These are phyloP conservation scores for Rhabdomys dilectus DNA, from an alignment of 2,113 vertebrate genomes.

Conservation along the genomic window DNA sequence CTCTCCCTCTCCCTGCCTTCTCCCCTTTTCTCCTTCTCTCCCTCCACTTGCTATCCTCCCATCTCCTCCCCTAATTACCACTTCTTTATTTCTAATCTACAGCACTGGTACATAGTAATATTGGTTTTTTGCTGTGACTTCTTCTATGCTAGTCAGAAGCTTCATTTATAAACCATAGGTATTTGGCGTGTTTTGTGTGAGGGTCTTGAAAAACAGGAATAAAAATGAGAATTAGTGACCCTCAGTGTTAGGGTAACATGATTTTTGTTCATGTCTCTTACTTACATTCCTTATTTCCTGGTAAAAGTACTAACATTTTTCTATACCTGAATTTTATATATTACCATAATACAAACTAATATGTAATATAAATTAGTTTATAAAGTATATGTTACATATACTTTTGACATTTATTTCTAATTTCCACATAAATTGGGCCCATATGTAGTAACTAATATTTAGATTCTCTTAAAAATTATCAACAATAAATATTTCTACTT, in stretches of 20 bases:
- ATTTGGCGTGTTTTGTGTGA: conserved; percentile 31
- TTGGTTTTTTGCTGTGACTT: conserved; percentile 67
- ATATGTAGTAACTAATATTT: conserved; percentile 17
- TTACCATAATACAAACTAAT: neutral
- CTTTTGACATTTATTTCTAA: neutral
- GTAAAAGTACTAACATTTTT: conserved; percentile 31
- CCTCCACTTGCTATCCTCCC: neutral
- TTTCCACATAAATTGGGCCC: conserved; percentile 2
- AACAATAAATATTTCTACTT: conserved; percentile 45
- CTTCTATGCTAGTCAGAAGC: conserved; percentile 70
- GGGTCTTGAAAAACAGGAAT: conserved; percentile 46
- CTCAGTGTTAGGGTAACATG: conserved; percentile 35
- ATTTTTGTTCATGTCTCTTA: conserved; percentile 28
- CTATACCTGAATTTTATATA: neutral
- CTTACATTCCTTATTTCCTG: neutral
- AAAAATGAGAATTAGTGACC: neutral
- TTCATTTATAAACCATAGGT: neutral
- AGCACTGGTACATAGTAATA: conserved; percentile 64
- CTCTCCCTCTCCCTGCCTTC: no score
- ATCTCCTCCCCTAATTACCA: neutral
- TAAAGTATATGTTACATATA: neutral
- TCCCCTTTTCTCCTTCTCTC: neutral
- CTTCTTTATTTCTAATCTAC: conserved; percentile 64
- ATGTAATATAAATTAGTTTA: neutral
- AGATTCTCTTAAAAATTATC: conserved; percentile 20